Conservation (phyloP, 2,888 invertebrate genomes). For the Heliothis peltigera region DNA sequence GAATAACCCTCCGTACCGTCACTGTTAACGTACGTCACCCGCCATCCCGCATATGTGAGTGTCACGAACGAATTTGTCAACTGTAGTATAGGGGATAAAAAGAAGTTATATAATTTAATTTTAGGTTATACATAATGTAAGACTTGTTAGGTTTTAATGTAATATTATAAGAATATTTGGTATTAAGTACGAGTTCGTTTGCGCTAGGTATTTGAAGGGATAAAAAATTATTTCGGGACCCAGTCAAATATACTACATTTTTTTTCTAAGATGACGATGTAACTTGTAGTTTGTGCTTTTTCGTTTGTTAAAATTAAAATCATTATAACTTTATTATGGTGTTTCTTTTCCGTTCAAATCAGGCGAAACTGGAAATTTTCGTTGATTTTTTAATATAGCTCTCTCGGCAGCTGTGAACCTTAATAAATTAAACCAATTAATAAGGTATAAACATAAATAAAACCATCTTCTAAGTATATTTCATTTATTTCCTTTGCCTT, state of each 20-base stretch:
- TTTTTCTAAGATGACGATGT: slow-evolving; percentile 45
- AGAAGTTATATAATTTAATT: slow-evolving; percentile 52
- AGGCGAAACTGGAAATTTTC: no score
- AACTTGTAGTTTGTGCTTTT: slow-evolving; percentile 57
- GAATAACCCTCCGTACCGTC: no score
- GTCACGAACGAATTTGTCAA: no score
- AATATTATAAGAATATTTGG: slow-evolving; percentile 41
- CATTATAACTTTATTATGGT: slow-evolving; percentile 46
- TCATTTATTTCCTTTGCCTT: slow-evolving; percentile 47
- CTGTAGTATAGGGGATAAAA: slow-evolving; percentile 38
- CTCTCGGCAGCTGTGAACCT: no score
- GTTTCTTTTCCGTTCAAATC: slow-evolving; percentile 26
- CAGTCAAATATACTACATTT: slow-evolving; percentile 37
- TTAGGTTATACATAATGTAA: slow-evolving; percentile 48
- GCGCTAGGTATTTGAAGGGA: slow-evolving; percentile 44
- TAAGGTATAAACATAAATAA: slow-evolving; percentile 7
- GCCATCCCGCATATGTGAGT: no score
- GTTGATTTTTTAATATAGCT: no score
- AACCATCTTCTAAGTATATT: slow-evolving; percentile 18
- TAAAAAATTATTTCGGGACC: slow-evolving; percentile 34
- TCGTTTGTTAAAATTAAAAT: slow-evolving; percentile 65
- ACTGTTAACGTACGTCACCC: no score
- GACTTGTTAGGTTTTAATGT: slow-evolving; percentile 57
- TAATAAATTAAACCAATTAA: background rate
- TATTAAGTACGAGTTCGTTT: slow-evolving; percentile 50